Base-by-base conservation (phyloP, 2,888 invertebrate species). In the Elegia similella region DNA sequence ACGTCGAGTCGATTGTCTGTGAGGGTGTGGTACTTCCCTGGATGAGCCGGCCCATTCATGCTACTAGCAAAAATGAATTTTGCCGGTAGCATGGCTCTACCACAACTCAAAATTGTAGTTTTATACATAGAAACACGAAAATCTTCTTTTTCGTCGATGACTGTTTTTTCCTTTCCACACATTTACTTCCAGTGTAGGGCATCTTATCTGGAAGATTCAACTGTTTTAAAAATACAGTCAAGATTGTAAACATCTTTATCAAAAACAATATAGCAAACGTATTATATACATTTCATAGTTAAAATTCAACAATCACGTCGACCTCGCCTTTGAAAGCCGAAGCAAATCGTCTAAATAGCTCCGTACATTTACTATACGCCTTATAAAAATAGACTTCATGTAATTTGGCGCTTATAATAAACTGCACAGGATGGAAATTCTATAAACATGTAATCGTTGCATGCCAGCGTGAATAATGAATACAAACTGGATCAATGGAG, bases 401-500 rank as follows among this genome's bases (percentile, higher is more conserved):
- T 61, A 62, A 57, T 62, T 62, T 61, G 63, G 59, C 56, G 59
- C 62, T 58, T 60, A 67, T 65, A 64, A 64, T 68, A 63, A 60
- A 62, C 60, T 58, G 62, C 59, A 68, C 75, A 74, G 75, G 72
- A 78, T 78, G 71, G 62, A 70, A 72, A 78, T 73, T 73, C 67
- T 63, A 68, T 72, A 72, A 76, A 69, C 74, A 75, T 60, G 68
- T 69, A 68, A 69, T 68, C 64, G 64, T 61, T 77, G 78, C 80
- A 82, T 80, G 73, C 80, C 81, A 6, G 16, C 29, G 42, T 6
- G 48, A 56, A 47, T 55, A 48, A 56, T 32, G 16, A 48, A 48
- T 56, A 50, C 42, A 50, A 47, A 48, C 42, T 48, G 42, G 77
- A 82, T 81, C 78, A 83, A 82, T 83, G 81, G 72, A 80, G 76